Conservation (phyloP, 2,113 vertebrate species). For the Alethe diademata region DNA sequence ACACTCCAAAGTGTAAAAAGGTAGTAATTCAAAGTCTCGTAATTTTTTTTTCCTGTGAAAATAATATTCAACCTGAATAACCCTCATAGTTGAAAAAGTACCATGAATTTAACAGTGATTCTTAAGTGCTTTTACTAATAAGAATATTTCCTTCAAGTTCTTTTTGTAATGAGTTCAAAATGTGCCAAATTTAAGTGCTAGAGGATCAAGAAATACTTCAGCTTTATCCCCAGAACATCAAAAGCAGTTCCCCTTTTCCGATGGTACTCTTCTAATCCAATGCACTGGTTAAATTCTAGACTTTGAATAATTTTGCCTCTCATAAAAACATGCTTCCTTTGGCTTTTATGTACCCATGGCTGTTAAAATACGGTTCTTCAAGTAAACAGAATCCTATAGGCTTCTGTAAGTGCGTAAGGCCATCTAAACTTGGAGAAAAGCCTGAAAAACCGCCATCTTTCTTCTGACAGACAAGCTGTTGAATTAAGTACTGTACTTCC, state of each 20-base stretch:
- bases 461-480: background rate
- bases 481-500: background rate
- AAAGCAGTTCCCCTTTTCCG: background rate
- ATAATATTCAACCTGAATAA: background rate
- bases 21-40: background rate
- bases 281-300: background rate
- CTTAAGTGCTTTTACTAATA: background rate
- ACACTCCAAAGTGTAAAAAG: background rate
- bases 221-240: background rate
- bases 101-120: background rate
- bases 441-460: background rate
- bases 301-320: background rate
- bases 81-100: background rate
- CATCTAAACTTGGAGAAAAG: background rate
- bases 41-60: background rate
- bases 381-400: background rate
- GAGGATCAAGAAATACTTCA: background rate
- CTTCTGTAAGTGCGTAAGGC: rapidly evolving
- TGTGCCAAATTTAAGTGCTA: background rate
- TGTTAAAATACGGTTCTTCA: background rate
- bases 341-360: background rate
- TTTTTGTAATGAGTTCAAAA: background rate
- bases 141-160: background rate
- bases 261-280: background rate
- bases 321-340: background rate